Conservation (phyloP, 2,113 vertebrate species). For the Haemorhous mexicanus region DNA sequence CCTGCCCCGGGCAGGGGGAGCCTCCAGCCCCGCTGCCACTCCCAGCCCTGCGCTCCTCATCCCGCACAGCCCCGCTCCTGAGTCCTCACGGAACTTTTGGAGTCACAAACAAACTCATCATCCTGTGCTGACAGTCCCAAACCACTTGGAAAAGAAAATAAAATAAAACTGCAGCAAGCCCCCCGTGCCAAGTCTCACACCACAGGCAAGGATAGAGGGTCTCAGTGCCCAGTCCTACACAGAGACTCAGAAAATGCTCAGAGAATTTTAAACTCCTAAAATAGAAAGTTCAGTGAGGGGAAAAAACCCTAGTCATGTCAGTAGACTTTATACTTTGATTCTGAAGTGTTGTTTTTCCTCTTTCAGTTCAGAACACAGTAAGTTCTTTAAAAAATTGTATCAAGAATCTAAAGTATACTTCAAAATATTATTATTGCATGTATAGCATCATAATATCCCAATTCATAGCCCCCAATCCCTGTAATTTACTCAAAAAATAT, state of each 20-base stretch:
- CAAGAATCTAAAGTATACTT: background rate
- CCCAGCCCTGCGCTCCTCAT: background rate
- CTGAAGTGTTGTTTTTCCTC: background rate
- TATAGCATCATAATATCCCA: background rate
- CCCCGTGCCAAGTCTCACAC: background rate
- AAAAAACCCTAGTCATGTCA: background rate
- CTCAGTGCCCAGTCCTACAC: background rate
- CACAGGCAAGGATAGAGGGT: background rate
- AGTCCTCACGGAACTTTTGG: background rate
- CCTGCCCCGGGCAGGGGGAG: accelerated
- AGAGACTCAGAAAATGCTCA: background rate
- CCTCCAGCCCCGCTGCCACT: background rate
- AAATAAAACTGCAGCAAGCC: background rate
- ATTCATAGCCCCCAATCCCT: background rate
- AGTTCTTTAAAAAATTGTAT: background rate
- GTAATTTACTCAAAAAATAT: background rate
- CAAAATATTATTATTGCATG: background rate
- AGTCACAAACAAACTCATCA: background rate
- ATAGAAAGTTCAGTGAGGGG: background rate
- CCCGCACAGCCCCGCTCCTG: background rate
- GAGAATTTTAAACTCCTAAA: background rate
- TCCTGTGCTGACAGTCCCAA: background rate
- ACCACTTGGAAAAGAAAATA: background rate
- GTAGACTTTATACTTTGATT: background rate
- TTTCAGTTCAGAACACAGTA: background rate